phyloP scores from a whole-genome alignment of 2,797 vertebrate species.

The Sebastes hubbsi region DNA sequence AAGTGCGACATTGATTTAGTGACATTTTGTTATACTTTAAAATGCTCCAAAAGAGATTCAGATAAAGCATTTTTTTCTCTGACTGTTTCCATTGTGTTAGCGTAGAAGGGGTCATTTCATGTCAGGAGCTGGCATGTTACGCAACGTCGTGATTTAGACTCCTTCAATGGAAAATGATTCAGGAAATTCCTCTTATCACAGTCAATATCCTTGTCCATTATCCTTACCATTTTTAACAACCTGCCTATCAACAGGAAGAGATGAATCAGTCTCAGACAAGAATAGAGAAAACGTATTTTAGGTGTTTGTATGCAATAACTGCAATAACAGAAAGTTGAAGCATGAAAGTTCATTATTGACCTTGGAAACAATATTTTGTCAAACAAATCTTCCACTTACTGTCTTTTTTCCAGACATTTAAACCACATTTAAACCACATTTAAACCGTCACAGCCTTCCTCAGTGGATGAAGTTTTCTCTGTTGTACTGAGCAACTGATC shows the following conservation, averaged over 20 bases:
- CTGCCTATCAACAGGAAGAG: background rate
- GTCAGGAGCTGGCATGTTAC: conserved; percentile 52
- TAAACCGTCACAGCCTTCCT: background rate
- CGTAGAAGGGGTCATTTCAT: conserved; percentile 47
- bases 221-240: background rate
- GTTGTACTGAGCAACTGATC: background rate
- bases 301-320: background rate
- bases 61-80: background rate
- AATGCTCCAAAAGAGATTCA: background rate
- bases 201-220: conserved; percentile 22
- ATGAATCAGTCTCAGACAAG: background rate
- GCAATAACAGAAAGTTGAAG: background rate
- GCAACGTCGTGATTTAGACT: conserved; percentile 49
- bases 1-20: conserved; percentile 11
- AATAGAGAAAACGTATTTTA: background rate
- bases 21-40: background rate
- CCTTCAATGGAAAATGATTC: conserved; percentile 49
- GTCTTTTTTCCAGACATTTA: background rate
- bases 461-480: background rate
- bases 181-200: conserved; percentile 42
- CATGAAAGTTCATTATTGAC: background rate
- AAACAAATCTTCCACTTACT: background rate
- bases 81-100: conserved; percentile 44
- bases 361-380: background rate
- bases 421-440: background rate